Evolutionary conservation across 2,888 invertebrate genomes (phyloP).

Genomic region (Himalopsyche japonica): DNA sequence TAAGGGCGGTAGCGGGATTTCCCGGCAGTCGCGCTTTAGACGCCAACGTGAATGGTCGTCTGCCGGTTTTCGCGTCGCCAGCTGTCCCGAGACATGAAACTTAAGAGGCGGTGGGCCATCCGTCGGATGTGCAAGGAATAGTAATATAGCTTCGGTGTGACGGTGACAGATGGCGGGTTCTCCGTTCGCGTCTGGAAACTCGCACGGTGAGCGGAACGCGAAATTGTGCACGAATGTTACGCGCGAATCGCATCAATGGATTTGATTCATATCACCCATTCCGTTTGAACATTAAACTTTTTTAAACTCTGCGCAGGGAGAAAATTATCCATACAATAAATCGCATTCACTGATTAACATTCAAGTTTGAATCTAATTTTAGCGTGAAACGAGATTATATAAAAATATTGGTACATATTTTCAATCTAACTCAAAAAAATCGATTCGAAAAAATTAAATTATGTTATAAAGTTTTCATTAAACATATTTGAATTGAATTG

Average conservation of each 20-base stretch:
- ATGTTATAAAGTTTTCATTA: too few species aligned
- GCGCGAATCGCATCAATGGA: neutral
- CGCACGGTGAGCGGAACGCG: constrained; percentile 51
- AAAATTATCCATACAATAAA: too few species aligned
- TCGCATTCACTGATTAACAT: too few species aligned
- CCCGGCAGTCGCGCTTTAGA: constrained; percentile 30
- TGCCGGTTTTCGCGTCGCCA: constrained; percentile 3
- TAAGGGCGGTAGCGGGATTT: neutral
- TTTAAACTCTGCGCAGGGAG: neutral
- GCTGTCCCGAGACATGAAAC: neutral
- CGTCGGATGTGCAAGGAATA: neutral
- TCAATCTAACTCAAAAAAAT: too few species aligned
- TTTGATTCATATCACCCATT: neutral
- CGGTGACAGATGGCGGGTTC: constrained; percentile 20
- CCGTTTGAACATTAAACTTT: neutral
- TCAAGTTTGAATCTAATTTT: too few species aligned
- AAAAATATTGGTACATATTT: too few species aligned
- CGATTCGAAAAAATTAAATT: too few species aligned
- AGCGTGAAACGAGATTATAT: too few species aligned
- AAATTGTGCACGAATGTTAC: neutral
- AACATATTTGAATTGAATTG: too few species aligned
- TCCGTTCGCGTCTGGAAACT: constrained; percentile 42
- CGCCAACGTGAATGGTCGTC: constrained; percentile 25
- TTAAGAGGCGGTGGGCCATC: constrained; percentile 3
- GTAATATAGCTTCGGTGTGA: constrained; percentile 4